Conservation (phyloP, 1,140 invertebrate genomes). For the Dendrolimus punctatus region DNA sequence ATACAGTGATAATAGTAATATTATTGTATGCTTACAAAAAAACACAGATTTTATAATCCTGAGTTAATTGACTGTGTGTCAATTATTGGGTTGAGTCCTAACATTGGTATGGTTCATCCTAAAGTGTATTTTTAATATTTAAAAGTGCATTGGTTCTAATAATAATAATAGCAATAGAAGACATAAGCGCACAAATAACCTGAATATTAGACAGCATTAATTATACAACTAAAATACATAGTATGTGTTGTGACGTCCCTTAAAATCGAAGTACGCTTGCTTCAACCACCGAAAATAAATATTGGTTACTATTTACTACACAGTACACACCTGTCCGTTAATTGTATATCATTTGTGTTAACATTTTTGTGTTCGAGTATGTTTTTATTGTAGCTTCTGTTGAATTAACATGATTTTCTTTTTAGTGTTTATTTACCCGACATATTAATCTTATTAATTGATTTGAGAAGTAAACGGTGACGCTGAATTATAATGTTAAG, state of each 20-base stretch:
- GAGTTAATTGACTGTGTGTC: no score
- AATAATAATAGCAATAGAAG: no score
- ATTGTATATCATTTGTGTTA: conserved; percentile 41
- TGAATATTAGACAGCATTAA: conserved; percentile 2
- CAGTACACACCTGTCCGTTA: conserved; percentile 52
- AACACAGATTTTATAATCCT: no score
- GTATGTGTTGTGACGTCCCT: conserved; percentile 60
- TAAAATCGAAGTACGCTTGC: conserved; percentile 23
- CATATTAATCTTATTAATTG: conserved; percentile 25
- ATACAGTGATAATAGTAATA: no score
- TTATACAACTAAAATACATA: conserved; percentile 26
- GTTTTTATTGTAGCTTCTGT: conserved; percentile 59
- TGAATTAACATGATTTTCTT: conserved; percentile 27
- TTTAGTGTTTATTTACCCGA: conserved; percentile 39
- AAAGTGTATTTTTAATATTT: no score
- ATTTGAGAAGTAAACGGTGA: conserved; percentile 17
- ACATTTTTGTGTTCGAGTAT: conserved; percentile 42
- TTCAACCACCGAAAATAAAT: conserved; percentile 24
- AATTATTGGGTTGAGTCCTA: no score
- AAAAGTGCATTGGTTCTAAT: no score
- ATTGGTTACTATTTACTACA: conserved; percentile 6
- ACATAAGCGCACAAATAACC: no score
- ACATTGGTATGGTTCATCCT: no score
- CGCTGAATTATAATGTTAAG: no score
- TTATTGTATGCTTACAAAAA: no score